Evolutionary conservation across 2,888 invertebrate genomes (phyloP).

Genomic region (Pyrochroa serraticornis): DNA sequence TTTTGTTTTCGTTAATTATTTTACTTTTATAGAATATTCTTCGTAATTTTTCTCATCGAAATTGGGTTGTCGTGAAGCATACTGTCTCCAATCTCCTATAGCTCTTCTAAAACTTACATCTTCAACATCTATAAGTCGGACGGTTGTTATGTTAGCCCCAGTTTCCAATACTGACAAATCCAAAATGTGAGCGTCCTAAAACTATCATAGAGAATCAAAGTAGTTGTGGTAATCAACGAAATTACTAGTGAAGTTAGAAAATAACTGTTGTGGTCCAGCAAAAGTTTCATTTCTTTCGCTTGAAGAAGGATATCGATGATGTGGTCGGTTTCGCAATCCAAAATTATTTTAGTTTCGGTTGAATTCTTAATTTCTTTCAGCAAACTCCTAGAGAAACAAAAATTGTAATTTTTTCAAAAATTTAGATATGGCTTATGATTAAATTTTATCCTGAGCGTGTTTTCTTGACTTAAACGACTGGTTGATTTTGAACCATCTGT

Average conservation of each 20-base stretch:
- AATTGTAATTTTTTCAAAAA: too few relatives aligned
- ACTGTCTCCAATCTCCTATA: slow-evolving; percentile 21
- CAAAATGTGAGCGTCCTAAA: slow-evolving; percentile 68
- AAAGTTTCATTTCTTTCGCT: slow-evolving; percentile 75
- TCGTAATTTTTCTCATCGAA: slow-evolving; percentile 1
- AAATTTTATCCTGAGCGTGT: too few relatives aligned
- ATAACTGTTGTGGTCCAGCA: slow-evolving; percentile 77
- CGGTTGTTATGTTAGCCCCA: slow-evolving; percentile 73
- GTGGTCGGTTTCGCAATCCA: slow-evolving; percentile 75
- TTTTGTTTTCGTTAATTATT: not conserved
- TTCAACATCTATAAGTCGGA: slow-evolving; percentile 67
- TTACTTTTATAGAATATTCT: slow-evolving; percentile 9
- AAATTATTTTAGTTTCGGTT: slow-evolving; percentile 73
- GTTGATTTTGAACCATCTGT: too few relatives aligned
- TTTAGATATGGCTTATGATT: too few relatives aligned
- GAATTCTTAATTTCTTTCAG: slow-evolving; percentile 78
- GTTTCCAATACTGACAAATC: slow-evolving; percentile 66
- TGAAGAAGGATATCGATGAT: slow-evolving; percentile 65
- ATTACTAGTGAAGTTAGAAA: slow-evolving; percentile 68
- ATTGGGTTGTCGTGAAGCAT: slow-evolving; percentile 3
- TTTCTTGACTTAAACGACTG: too few relatives aligned
- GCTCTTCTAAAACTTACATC: slow-evolving; percentile 57
- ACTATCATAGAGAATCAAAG: not conserved
- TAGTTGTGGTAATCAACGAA: slow-evolving; percentile 7
- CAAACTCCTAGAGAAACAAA: slow-evolving; percentile 70